Evolutionary conservation across 2,797 vertebrate genomes (phyloP), one percentile per base, ranked within the genome.

Genomic region (Sphenodon punctatus): DNA sequence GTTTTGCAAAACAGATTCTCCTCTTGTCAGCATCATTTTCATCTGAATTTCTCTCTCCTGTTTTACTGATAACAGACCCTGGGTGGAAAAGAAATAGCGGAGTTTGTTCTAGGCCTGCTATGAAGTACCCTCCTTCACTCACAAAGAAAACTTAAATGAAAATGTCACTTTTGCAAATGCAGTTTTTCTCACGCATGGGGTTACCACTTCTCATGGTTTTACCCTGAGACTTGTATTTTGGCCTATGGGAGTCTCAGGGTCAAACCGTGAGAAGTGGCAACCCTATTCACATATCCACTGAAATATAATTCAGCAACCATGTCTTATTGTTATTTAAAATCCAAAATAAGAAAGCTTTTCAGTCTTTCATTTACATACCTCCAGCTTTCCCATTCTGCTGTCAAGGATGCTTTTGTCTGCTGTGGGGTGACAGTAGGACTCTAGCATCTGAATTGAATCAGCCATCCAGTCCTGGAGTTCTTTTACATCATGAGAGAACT

Each of bases 1-100:
- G 90, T 97, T 99, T 85, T 98, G 97, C 82, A 99, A 96, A 71
- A 99, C 97, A 10, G 97, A 97, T 77, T 99, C 99, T 32, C 98
- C 99, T 77, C 98, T 96, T 7, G 97, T 97, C 78, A 99, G 89
- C 64, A 97, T 85, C 96, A 99, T 98, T 93, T 98, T 99, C 87
- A 99, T 95, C 92, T 99, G 97, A 76, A 99, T 99, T 96, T 99
- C 99, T 78, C 98, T 97, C 89, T 99, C 98, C 90, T 99, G 98
- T 75, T 97, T 97, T 58, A 97, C 95, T 10, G 97, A 94, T 66
- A 99, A 89, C 58, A 99, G 94, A 13, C 96, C 96, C 98, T 99
- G 78, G n/a, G n/a, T n/a, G n/a, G 17, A 89, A 85, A 71, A 36
- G 41, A 71, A 82, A 60, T 0, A 2, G n/a, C n/a, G n/a, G 16